Base-by-base conservation (phyloP, 2,797 vertebrate genomes). In the Spatula clypeata region DNA sequence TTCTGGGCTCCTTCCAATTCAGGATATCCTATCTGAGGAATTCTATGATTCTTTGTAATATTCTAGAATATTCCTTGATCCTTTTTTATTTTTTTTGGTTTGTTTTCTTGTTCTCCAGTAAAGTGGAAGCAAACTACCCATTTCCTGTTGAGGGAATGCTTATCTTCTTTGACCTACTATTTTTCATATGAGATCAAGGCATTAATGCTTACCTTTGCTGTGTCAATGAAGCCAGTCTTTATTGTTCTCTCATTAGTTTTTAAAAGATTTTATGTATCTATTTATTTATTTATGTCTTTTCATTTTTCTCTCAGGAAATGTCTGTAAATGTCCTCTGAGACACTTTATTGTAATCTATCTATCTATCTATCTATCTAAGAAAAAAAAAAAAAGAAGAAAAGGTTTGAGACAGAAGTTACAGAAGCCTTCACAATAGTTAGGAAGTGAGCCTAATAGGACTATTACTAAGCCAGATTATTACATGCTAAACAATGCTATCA, bases 131-230 rank as follows among this genome's bases (percentile, higher is more conserved):
- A 86, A 70, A 70, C 5, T 18, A 21, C 2, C 1, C 11, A 11
- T 81, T 72, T 88, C 12, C 38, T 17, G 8, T 7, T 5, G 47
- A 57, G 15, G 31, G 4, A 74, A 38, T 23, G 15, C 23, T 11
- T 62, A 29, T 62, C 60, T 62, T 38, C 36, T 40, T 26, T 15
- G 24, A 67, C 23, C 3, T 6, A 6, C 18, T 0, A 0, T 72
- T 76, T 53, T 9, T 16, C 0, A 0, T 6, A 5, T 8, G 15
- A 23, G 29, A 69, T 64, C 27, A 66, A 86, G 36, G 45, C 9
- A 1, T 76, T 67, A 82, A 40, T 2, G 1, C 10, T 80, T 81
- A 31, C 20, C 24, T 85, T 70, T 64, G 11, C 15, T 71, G 9
- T 32, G 19, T 82, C 64, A 86, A 11, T 76, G 6, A 88, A 82